Percentiles rank a stretch among this genome's conserved stretches.
These are phyloP conservation scores for Petrocephalus sullivani DNA, from an alignment of 2,797 vertebrate species.

Conservation along the genomic window DNA sequence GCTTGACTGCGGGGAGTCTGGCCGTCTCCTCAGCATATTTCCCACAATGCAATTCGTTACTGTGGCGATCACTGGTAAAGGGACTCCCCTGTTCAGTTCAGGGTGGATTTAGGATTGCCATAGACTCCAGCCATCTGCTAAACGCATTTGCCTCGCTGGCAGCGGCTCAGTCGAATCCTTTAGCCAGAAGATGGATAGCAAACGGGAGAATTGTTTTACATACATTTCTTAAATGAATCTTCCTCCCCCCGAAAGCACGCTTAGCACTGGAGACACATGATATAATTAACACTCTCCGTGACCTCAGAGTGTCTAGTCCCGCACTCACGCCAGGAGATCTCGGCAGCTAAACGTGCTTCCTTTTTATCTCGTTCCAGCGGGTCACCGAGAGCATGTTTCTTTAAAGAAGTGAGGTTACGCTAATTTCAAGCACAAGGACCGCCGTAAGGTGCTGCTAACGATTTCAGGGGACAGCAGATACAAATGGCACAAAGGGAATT, in stretches of 20 bases:
- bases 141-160: background rate
- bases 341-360: background rate
- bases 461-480: background rate
- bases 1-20: background rate
- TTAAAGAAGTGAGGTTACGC: background rate
- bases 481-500: background rate
- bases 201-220: background rate
- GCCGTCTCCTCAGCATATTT: slow-evolving; percentile 46
- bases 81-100: slow-evolving; percentile 37
- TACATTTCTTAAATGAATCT: background rate
- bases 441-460: background rate
- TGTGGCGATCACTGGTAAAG: slow-evolving; percentile 31
- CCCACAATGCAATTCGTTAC: slow-evolving; percentile 34
- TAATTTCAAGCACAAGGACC: background rate
- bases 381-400: background rate
- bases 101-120: background rate
- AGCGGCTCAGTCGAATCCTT: background rate
- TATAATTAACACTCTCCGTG: background rate
- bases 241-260: background rate
- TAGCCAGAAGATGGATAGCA: background rate
- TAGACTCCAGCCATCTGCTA: background rate
- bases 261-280: background rate
- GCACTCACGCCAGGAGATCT: background rate
- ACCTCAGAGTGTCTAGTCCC: background rate
- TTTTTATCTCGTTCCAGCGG: background rate